Evolutionary conservation across 2,797 vertebrate species (phyloP).

Genomic region (Lepus townsendii): DNA sequence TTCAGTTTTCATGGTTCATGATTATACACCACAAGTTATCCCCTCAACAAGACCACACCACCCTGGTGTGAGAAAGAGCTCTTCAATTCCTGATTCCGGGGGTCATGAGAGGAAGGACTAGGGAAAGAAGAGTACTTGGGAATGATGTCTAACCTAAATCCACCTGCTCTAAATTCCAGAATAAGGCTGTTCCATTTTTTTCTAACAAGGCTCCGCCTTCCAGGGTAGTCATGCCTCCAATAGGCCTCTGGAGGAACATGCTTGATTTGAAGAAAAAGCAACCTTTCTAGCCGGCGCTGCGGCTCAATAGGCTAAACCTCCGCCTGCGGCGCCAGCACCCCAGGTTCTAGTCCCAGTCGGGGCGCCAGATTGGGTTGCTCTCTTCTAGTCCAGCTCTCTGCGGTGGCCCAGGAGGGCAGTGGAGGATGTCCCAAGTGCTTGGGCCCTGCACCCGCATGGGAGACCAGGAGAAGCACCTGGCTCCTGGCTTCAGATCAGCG

Average conservation of each 20-base stretch:
- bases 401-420: no score
- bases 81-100: background rate
- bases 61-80: conserved; percentile 1
- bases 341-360: no score
- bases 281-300: background rate
- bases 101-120: background rate
- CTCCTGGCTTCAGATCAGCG: no score
- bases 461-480: no score
- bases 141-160: conserved; percentile 5
- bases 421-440: no score
- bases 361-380: no score
- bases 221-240: background rate
- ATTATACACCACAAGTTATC: background rate
- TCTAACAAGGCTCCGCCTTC: background rate
- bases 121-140: background rate
- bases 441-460: no score
- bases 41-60: background rate
- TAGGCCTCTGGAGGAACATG: background rate
- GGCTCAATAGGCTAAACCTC: no score
- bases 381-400: no score
- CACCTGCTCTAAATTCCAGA: conserved; percentile 6
- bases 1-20: conserved; percentile 17
- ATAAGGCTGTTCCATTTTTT: background rate
- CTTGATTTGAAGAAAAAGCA: background rate
- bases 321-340: background rate